Evolutionary conservation across 1,140 invertebrate genomes (phyloP), one percentile per base, ranked within the genome.

Genomic region (Radopholus similis): DNA sequence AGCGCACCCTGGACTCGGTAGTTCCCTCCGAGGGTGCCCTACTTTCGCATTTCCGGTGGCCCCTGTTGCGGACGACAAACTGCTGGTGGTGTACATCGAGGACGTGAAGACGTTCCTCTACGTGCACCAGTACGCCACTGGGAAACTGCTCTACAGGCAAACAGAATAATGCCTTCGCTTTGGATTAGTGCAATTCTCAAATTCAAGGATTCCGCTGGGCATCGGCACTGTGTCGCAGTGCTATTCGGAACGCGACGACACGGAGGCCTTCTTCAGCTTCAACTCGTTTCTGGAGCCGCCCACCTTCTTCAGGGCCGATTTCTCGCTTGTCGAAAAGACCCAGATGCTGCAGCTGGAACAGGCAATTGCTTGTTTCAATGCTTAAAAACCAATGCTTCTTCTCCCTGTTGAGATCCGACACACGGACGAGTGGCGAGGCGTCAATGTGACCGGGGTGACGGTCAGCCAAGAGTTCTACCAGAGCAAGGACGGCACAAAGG

Each of bases 21-120:
- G 84, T 86, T 5, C n/a, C n/a, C n/a, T n/a, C n/a, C n/a, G n/a
- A n/a, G n/a, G n/a, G n/a, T n/a, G n/a, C n/a, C n/a, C n/a, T n/a
- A n/a, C n/a, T n/a, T n/a, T n/a, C n/a, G n/a, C n/a, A n/a, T n/a
- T n/a, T n/a, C n/a, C n/a, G n/a, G n/a, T n/a, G n/a, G n/a, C n/a
- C n/a, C 89, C 90, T 74, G 91, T 94, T 1, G 87, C 91, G 83
- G 83, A 88, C 53, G 88, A 95, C 83, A 92, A 93, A 84, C 83
- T 98, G n/a, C 86, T 97, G 37, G 83, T 92, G 44, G 89, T 89
- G 81, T 97, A 97, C 82, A 88, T 96, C 47, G 87, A 91, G 82
- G 92, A 98, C 88, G 95, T 97, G 4, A 96, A 95, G 87, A 90
- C 88, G 83, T 87, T 89, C 37, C 85, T 97, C 53, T 89, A 92